Conservation (phyloP, 2,113 vertebrate species). For the Herpailurus yagouaroundi region DNA sequence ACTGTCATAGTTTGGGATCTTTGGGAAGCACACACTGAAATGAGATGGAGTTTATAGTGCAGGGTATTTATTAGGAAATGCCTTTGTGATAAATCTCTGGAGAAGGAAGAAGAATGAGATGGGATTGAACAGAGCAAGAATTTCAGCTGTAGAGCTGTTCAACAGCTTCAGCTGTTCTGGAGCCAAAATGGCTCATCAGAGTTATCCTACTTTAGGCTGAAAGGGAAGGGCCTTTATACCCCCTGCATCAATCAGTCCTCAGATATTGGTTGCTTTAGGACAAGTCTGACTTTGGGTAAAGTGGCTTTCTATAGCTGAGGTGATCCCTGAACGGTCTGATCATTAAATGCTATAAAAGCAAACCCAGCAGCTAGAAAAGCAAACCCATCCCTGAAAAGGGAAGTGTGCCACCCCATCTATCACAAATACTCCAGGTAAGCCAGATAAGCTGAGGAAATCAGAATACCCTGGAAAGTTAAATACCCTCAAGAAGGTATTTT, state of each 20-base stretch:
- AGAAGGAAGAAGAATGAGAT: neutral
- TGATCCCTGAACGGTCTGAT: neutral
- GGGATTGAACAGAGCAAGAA: neutral
- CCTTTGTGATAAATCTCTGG: neutral
- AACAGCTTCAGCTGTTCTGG: neutral
- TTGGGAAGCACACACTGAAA: neutral
- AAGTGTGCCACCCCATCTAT: rapidly evolving
- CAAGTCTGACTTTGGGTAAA: neutral
- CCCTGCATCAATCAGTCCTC: neutral
- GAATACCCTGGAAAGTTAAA: neutral
- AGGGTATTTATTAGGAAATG: neutral
- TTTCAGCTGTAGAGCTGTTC: neutral
- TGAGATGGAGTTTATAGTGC: neutral
- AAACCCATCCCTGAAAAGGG: neutral
- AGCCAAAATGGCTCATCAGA: neutral
- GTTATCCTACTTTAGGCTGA: neutral
- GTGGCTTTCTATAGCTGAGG: neutral
- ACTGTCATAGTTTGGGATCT: neutral
- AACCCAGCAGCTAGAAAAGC: neutral
- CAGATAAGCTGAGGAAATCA: neutral
- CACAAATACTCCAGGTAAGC: neutral
- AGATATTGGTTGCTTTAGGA: neutral
- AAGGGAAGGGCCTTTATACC: neutral
- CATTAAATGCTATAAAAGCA: neutral
- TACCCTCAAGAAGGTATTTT: neutral